These are phyloP conservation scores for Ridgeia piscesae DNA, from an alignment of 1,140 invertebrate species.

Conservation along the genomic window DNA sequence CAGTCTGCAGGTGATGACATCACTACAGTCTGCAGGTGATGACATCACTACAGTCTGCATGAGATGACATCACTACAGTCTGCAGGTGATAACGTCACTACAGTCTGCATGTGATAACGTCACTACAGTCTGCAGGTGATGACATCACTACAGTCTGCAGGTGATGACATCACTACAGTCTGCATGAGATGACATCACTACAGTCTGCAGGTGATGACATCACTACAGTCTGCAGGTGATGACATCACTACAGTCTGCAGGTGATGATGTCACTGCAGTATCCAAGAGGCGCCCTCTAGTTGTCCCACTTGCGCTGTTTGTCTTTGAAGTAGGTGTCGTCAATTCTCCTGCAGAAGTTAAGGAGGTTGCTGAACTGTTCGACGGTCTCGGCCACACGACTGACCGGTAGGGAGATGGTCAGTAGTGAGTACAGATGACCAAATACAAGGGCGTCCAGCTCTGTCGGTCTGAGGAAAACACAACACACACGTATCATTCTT, in stretches of 20 bases:
- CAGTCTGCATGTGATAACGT: no score
- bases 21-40: no score
- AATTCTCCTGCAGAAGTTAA: neutral
- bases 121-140: no score
- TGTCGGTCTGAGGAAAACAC: constrained; percentile 66
- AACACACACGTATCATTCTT: neutral
- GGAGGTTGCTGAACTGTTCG: neutral
- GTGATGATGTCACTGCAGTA: neutral
- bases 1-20: no score
- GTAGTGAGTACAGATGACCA: constrained; percentile 90
- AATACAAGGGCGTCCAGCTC: constrained; percentile 95
- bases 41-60: no score
- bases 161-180: no score
- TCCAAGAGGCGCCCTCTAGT: neutral
- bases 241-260: neutral
- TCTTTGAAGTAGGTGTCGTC: neutral
- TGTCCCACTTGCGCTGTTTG: neutral
- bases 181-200: no score
- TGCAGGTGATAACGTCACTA: no score
- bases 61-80: no score
- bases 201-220: no score
- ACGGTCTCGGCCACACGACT: constrained; percentile 56
- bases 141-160: no score
- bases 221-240: no score
- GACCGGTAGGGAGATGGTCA: constrained; percentile 82